Evolutionary conservation across 2,888 invertebrate species (phyloP), one percentile per base, ranked within the genome.

Genomic region (Pseudolycoriella hygida): DNA sequence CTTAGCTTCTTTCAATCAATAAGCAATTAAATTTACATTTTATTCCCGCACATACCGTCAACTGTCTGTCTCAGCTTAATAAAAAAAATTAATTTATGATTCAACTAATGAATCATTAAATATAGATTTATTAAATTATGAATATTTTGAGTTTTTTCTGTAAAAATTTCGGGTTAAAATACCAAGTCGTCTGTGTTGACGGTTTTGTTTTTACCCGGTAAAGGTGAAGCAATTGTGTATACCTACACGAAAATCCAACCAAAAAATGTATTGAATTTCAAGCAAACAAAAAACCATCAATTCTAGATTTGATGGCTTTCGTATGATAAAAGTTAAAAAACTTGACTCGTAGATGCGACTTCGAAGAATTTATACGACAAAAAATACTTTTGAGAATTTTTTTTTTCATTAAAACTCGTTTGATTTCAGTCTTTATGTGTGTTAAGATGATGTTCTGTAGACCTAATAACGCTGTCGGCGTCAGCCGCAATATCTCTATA

Each of bases 391-490:
- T n/a, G n/a, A n/a, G n/a, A n/a, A 8, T 25, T 25, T 25, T 25
- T 25, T 25, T 25, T 25, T 25, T 8, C 8, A 8, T 25, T 25
- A 18, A 40, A 40, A 40, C 12, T 12, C 17, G 20, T 20, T 20
- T 5, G 20, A 41, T 5, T 15, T 25, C 8, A n/a, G n/a, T 25
- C 25, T 25, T 25, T 25, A 25, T 25, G 25, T 25, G 25, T 25
- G 4, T 25, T 6, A 25, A 25, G 25, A 25, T 25, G 25, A 5
- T 8, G 15, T 14, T 25, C 15, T 5, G 34, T 12, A 12, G 34
- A 34, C 34, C 41, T 41, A 41, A 41, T 41, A 41, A 41, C 25
- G 41, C 41, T 41, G 41, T 41, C 41, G 41, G 41, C 41, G 15
- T 25, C 25, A 25, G 25, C 41, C 41, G 25, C 41, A 41, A 41